Base-by-base conservation (phyloP, 2,113 vertebrate genomes). In the Elanus axillaris region DNA sequence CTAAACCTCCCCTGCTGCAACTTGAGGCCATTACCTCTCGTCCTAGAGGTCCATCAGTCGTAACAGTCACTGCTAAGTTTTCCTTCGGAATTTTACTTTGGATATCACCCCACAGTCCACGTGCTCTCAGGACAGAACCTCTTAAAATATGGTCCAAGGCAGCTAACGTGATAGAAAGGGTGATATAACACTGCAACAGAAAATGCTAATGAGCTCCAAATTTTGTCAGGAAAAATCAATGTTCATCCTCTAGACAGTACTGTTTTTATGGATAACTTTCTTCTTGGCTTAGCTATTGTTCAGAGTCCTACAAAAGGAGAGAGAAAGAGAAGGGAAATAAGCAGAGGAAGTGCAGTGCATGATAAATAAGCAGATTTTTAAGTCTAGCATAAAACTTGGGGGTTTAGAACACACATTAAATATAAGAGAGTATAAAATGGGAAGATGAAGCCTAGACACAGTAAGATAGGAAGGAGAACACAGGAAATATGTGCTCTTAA, bases 211-310 rank as follows among this genome's bases (percentile, higher is more conserved):
- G 6, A 83, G 53, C 29, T 83, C 79, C 75, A 86, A 45, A 83
- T n/a, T 69, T 40, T 90, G 82, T 86, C 88, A 88, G 88, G 32
- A 92, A 88, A 88, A 96, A 93, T 92, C 91, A 80, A 86, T 88
- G 59, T 38, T 86, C 17, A 3, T 80, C 52, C 86, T 79, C 53
- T 58, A 58, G 78, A 86, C 58, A 48, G 45, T 34, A 18, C 34
- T 50, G 74, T 13, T 74, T 77, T 91, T 93, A 78, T 87, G 93
- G 84, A 52, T 43, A 89, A 72, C 40, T 75, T 87, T 81, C 72
- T 83, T 88, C 68, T 77, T 89, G 72, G 47, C 59, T 74, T 93
- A 80, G 53, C 66, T 84, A 14, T 66, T 94, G 40, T 84, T 85
- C 48, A 38, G n/a, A 78, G 29, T 48, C 68, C 79, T 93, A 59